These are phyloP conservation scores for Noctua pronuba DNA, from an alignment of 2,888 invertebrate genomes.

Conservation along the genomic window DNA sequence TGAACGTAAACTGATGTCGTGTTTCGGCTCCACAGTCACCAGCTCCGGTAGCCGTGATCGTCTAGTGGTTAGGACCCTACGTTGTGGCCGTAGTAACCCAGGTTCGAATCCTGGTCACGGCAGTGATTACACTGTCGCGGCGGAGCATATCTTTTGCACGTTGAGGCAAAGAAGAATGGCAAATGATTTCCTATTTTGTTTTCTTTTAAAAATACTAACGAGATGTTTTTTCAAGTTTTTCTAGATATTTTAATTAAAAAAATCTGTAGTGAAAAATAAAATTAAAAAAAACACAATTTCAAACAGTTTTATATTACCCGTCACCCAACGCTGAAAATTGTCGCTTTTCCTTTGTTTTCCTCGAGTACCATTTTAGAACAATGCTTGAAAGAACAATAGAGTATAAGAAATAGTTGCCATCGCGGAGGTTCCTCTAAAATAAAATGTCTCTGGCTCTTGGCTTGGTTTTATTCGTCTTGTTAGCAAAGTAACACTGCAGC, in stretches of 20 bases:
- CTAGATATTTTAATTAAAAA: not conserved
- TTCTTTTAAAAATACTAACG: not conserved
- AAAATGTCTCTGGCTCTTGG: not conserved
- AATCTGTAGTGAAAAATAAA: not conserved
- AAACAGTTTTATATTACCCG: not conserved
- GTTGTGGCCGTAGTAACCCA: conserved; percentile 94
- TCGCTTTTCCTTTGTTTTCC: conserved; percentile 33
- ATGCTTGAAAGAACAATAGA: conserved; percentile 42
- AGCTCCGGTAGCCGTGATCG: conserved; percentile 89
- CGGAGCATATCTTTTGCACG: conserved; percentile 69
- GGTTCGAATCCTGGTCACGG: conserved; percentile 91
- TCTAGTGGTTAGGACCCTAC: conserved; percentile 94
- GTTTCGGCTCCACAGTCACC: conserved; percentile 23
- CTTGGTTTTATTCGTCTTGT: not conserved
- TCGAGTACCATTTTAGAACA: conserved; percentile 37
- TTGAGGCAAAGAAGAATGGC: not conserved
- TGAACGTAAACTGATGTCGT: not conserved
- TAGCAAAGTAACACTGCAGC: not conserved
- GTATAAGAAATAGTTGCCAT: conserved; percentile 18
- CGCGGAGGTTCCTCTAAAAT: not conserved
- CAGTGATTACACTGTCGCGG: conserved; percentile 79
- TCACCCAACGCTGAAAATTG: not conserved
- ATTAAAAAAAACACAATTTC: not conserved
- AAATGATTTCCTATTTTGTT: not conserved
- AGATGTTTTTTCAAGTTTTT: not conserved